Base-by-base conservation (phyloP, 2,888 invertebrate genomes). In the Pseudococcus viburni region DNA sequence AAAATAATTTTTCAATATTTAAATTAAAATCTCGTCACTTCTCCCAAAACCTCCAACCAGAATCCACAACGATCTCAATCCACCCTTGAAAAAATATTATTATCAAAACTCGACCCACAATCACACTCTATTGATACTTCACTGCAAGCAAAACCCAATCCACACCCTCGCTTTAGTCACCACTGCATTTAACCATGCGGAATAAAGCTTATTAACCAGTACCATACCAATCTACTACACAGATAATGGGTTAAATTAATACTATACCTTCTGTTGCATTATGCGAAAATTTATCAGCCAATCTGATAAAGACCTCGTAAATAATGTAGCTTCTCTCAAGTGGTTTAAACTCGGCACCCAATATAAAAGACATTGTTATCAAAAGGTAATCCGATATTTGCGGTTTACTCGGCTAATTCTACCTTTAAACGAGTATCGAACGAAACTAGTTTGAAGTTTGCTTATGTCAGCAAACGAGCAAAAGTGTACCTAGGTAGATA, bases 331-430 rank as follows among this genome's bases (percentile, higher is more conserved):
- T 83, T 46, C 39, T 83, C 80, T 83, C 80, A 46, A 83, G 46
- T 46, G 80, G 39, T 83, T 42, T 83, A 46, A 83, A 46, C 42
- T 83, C 80, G 46, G 80, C 80, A 83, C 80, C 80, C 46, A 46
- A 83, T 83, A 83, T 73, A 73, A 73, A 83, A 83, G 80, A 83
- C 73, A 83, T 83, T 83, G 46, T 83, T 83, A 83, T 83, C 80
- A 46, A 83, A 83, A 83, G 42, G 80, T 83, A 83, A 83, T 73
- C 80, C 42, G 80, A 83, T 83, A 83, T 83, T 83, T 83, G 80
- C 80, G 19, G 19, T 73, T 73, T 46, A 83, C 80, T 83, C 46
- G 80, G 80, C 33, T 83, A 73, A 73, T 73, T 73, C 33, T 26
- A 33, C 73, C 73, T 73, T 73, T 73, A 73, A 73, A 33, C 73